These are phyloP conservation scores for Cherax quadricarinatus DNA, from an alignment of 1,140 invertebrate genomes.

Conservation along the genomic window DNA sequence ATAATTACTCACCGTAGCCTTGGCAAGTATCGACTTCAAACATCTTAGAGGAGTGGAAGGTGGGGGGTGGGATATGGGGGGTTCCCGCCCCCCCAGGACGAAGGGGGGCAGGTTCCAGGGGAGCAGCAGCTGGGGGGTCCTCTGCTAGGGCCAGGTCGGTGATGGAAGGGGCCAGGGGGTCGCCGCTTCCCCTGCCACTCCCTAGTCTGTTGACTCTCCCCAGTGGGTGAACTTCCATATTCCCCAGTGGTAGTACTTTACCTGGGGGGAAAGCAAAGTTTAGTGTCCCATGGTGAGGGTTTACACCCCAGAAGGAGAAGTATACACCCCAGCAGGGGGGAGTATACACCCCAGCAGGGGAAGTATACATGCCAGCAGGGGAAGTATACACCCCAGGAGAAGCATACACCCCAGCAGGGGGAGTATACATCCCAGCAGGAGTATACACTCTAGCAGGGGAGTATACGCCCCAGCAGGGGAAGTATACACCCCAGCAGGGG, in stretches of 20 bases:
- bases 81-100: not conserved
- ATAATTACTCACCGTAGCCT: conserved; percentile 54
- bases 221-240: conserved; percentile 73
- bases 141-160: conserved; percentile 75
- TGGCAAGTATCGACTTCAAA: conserved; percentile 72
- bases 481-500: too few species aligned
- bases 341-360: too few species aligned
- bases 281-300: too few species aligned
- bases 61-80: conserved; percentile 18
- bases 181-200: conserved; percentile 74
- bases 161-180: conserved; percentile 70
- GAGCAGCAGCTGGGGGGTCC: conserved; percentile 22
- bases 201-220: conserved; percentile 70
- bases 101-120: not conserved
- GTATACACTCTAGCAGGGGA: too few species aligned
- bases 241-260: conserved; percentile 76
- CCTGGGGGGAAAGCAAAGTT: conserved; percentile 49
- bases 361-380: too few species aligned
- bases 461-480: too few species aligned
- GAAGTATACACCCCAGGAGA: too few species aligned
- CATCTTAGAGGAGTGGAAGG: conserved; percentile 70
- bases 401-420: too few species aligned
- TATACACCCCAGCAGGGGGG: too few species aligned
- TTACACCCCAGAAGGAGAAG: too few species aligned
- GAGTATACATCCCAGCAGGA: too few species aligned